Evolutionary conservation across 1,140 invertebrate genomes (phyloP).

Genomic region (Dufourea novaeangliae): DNA sequence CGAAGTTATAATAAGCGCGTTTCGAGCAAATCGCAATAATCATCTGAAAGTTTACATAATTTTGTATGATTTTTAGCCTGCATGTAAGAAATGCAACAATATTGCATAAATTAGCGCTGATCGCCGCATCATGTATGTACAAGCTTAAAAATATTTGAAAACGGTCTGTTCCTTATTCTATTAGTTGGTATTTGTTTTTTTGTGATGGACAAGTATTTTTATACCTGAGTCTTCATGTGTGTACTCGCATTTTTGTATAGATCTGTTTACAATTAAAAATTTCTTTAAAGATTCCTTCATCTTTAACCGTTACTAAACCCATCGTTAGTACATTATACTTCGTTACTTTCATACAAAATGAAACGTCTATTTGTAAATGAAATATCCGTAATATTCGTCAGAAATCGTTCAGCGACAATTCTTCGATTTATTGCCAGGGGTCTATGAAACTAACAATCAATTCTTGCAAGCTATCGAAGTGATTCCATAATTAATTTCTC

Average conservation of each 20-base stretch:
- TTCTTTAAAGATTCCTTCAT: neutral
- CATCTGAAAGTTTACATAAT: slow-evolving; percentile 50
- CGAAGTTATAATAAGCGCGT: neutral
- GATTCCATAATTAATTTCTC: neutral
- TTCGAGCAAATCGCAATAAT: neutral
- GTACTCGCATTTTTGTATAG: slow-evolving; percentile 27
- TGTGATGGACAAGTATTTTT: slow-evolving; percentile 42
- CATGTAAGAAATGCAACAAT: slow-evolving; percentile 68
- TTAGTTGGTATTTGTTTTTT: slow-evolving; percentile 35
- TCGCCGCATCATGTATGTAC: neutral
- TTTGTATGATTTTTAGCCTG: slow-evolving; percentile 66
- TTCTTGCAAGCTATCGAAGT: neutral
- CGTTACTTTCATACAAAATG: neutral
- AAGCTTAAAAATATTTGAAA: slow-evolving; percentile 9
- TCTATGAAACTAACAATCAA: neutral
- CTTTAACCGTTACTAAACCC: neutral
- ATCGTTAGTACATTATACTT: neutral
- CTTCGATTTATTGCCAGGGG: neutral
- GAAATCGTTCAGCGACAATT: neutral
- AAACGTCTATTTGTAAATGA: neutral
- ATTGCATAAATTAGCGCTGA: slow-evolving; percentile 50
- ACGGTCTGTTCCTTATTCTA: slow-evolving; percentile 19
- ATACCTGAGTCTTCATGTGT: slow-evolving; percentile 39
- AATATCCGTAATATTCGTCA: slow-evolving; percentile 25
- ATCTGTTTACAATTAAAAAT: slow-evolving; percentile 50